These are phyloP conservation scores for Synanthedon formicaeformis DNA, from an alignment of 2,888 invertebrate species.

Conservation along the genomic window DNA sequence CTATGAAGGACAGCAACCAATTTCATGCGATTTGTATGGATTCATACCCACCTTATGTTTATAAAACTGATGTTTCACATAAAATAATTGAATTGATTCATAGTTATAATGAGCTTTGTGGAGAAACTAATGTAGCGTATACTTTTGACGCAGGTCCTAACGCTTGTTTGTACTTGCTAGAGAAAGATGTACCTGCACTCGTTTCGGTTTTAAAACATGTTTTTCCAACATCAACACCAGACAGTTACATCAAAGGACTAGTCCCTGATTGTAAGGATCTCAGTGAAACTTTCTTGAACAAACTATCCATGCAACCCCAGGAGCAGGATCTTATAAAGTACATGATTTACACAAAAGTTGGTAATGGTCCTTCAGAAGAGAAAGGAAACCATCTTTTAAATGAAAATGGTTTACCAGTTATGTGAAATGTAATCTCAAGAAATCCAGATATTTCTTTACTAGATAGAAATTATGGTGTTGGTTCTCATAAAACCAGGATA, in stretches of 20 bases:
- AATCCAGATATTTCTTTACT: conserved; percentile 5
- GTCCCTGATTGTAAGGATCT: conserved; percentile 11
- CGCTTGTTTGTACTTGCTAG: conserved; percentile 88
- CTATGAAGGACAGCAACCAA: conserved; percentile 98
- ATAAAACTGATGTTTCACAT: conserved; percentile 91
- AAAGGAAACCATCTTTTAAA: conserved; percentile 42
- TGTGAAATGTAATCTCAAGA: no score
- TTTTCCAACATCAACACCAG: conserved; percentile 74
- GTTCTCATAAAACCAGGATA: conserved; percentile 11
- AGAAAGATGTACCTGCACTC: conserved; percentile 79
- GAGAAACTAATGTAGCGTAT: conserved; percentile 85
- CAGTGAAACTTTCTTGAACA: conserved; percentile 22
- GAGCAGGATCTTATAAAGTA: conserved; percentile 77
- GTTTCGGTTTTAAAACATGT: conserved; percentile 75
- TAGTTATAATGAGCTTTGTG: conserved; percentile 79
- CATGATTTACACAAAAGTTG: conserved; percentile 85
- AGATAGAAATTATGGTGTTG: conserved; percentile 1
- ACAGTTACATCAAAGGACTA: conserved; percentile 43
- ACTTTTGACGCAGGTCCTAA: conserved; percentile 99
- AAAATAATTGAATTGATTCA: conserved; percentile 85
- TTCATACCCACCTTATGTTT: conserved; percentile 92
- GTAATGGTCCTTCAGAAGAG: conserved; percentile 78
- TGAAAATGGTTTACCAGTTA: conserved; percentile 29
- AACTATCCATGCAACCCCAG: conserved; percentile 43
- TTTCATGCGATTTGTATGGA: conserved; percentile 95